Conservation (phyloP, 2,888 invertebrate species). For the Tetragonula carbonaria region DNA sequence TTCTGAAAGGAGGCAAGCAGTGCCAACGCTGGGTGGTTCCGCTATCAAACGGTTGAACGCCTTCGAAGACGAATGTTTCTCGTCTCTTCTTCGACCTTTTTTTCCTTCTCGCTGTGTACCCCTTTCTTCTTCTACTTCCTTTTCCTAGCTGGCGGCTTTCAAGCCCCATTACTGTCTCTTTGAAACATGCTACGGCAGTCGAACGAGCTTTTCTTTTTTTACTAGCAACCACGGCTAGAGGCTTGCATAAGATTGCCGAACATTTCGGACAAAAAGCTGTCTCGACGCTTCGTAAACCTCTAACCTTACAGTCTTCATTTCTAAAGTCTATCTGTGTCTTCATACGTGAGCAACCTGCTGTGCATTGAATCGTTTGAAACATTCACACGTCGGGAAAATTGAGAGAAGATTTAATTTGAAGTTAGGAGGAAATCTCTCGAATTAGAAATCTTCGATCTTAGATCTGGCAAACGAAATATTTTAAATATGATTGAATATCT, state of each 20-base stretch:
- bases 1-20: conserved; percentile 30
- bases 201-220: conserved; percentile 70
- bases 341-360: too few species aligned
- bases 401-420: too few species aligned
- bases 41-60: conserved; percentile 81
- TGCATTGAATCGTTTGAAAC: too few species aligned
- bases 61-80: conserved; percentile 78
- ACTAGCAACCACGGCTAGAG: conserved; percentile 63
- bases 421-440: background rate
- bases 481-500: background rate
- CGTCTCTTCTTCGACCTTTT: conserved; percentile 62
- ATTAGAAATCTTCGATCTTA: background rate
- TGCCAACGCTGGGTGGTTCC: conserved; percentile 60
- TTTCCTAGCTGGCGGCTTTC: conserved; percentile 74
- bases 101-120: conserved; percentile 39
- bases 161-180: conserved; percentile 82
- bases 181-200: conserved; percentile 71
- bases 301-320: conserved; percentile 43
- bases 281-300: conserved; percentile 37
- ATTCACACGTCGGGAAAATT: too few species aligned
- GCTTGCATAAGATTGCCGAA: conserved; percentile 57
- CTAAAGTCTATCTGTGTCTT: background rate
- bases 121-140: conserved; percentile 55
- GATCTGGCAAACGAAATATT: background rate
- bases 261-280: conserved; percentile 59